phyloP scores from a whole-genome alignment of 2,888 invertebrate genomes.

The Himalopsyche anomala region DNA sequence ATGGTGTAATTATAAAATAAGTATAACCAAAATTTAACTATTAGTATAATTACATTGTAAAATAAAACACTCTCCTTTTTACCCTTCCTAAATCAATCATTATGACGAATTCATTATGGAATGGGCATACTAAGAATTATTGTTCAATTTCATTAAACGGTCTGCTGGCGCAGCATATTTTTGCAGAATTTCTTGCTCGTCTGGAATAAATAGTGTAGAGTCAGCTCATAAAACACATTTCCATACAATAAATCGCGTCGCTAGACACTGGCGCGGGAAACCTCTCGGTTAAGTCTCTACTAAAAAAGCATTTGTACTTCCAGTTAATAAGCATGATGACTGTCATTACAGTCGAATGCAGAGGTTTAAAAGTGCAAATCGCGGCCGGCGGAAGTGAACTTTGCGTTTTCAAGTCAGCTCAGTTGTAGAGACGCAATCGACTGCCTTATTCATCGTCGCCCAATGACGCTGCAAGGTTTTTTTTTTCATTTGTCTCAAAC shows the following conservation, averaged over 20 bases:
- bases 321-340: constrained; percentile 56
- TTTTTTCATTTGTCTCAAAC: constrained; percentile 44
- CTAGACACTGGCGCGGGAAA: constrained; percentile 13
- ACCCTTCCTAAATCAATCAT: neutral
- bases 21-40: too few species aligned
- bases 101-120: neutral
- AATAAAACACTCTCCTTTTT: too few species aligned
- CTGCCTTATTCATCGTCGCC: constrained; percentile 53
- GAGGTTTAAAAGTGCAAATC: constrained; percentile 44
- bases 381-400: constrained; percentile 34
- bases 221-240: constrained; percentile 40
- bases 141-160: constrained; percentile 35
- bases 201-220: constrained; percentile 22
- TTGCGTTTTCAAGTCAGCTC: neutral
- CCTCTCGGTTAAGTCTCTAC: neutral
- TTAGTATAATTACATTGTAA: too few species aligned
- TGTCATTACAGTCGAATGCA: constrained; percentile 57
- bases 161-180: constrained; percentile 32
- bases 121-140: neutral
- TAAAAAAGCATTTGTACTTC: constrained; percentile 45
- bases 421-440: constrained; percentile 44
- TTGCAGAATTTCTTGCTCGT: constrained; percentile 1
- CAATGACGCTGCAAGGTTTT: neutral
- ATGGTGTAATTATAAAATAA: too few species aligned
- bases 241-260: constrained; percentile 30